phyloP scores from a whole-genome alignment of 2,797 vertebrate species.

The Takifugu rubripes region DNA sequence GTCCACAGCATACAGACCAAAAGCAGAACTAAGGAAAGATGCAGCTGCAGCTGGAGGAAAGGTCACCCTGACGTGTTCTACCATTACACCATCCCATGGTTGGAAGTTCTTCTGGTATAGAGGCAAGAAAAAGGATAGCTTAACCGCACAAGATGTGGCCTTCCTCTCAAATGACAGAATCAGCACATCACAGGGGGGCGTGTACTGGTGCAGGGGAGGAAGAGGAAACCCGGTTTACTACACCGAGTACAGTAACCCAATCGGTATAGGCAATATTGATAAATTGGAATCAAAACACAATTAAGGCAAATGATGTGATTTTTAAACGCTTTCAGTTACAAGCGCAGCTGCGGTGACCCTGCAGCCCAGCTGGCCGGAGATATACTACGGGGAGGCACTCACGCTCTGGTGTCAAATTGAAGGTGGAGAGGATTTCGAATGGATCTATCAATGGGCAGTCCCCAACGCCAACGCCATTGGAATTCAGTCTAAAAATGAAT shows the following conservation, averaged over 20 bases:
- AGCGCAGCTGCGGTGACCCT: conserved; percentile 15
- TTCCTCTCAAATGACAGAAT: not conserved
- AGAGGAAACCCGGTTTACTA: conserved; percentile 18
- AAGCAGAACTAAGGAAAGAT: not conserved
- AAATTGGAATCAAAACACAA: not conserved
- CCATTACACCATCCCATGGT: not conserved
- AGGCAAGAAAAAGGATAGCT: not conserved
- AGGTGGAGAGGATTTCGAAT: conserved; percentile 15
- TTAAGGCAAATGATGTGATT: not conserved
- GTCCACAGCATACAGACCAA: not conserved
- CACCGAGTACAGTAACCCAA: conserved; percentile 13
- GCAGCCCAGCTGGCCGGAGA: conserved; percentile 14
- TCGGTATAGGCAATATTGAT: not conserved
- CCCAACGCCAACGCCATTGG: rapidly evolving
- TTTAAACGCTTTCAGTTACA: not conserved
- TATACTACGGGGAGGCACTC: conserved; percentile 18
- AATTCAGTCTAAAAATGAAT: conserved; percentile 2
- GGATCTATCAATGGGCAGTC: conserved; percentile 36
- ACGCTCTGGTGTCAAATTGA: conserved; percentile 34
- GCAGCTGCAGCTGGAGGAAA: not conserved
- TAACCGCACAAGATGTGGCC: not conserved
- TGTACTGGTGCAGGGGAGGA: conserved; percentile 31
- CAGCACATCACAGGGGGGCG: conserved; percentile 4
- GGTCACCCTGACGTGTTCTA: conserved; percentile 28
- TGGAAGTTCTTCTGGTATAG: conserved; percentile 29